A percentile compares a stretch with the other conserved stretches of the same genome.
phyloP scores from a whole-genome alignment of 2,797 vertebrate species.

The Pelodytes ibericus region DNA sequence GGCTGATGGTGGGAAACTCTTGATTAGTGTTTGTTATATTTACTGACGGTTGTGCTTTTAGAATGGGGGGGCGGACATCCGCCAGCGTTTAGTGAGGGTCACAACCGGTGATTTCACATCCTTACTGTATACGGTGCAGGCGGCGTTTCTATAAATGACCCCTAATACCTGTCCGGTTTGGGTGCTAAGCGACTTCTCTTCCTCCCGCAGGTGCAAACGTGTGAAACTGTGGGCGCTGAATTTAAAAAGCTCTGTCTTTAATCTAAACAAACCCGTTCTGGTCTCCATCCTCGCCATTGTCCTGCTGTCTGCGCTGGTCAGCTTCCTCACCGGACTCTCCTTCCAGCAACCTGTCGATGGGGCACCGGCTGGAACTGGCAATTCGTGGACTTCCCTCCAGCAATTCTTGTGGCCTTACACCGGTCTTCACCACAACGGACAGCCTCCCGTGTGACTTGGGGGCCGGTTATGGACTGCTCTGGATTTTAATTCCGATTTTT shows the following conservation, averaged over 20 bases:
- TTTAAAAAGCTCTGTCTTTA: constrained; percentile 67
- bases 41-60: no score
- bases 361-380: constrained; percentile 82
- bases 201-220: constrained; percentile 61
- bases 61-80: no score
- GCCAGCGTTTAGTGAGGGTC: no score
- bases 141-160: no score
- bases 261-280: constrained; percentile 75
- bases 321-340: constrained; percentile 82
- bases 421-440: constrained; percentile 82
- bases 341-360: constrained; percentile 86
- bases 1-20: no score
- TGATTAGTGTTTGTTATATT: no score
- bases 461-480: background rate
- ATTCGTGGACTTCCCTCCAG: constrained; percentile 89
- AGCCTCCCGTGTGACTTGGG: constrained; percentile 83
- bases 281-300: constrained; percentile 77
- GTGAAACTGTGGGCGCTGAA: constrained; percentile 60
- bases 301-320: constrained; percentile 81
- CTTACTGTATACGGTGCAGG: no score
- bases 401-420: constrained; percentile 91
- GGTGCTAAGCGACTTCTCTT: no score
- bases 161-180: no score
- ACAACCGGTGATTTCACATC: no score
- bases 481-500: no score